These are phyloP conservation scores for Hapalemur alaotrensis DNA, from an alignment of 2,797 vertebrate genomes.

Conservation along the genomic window DNA sequence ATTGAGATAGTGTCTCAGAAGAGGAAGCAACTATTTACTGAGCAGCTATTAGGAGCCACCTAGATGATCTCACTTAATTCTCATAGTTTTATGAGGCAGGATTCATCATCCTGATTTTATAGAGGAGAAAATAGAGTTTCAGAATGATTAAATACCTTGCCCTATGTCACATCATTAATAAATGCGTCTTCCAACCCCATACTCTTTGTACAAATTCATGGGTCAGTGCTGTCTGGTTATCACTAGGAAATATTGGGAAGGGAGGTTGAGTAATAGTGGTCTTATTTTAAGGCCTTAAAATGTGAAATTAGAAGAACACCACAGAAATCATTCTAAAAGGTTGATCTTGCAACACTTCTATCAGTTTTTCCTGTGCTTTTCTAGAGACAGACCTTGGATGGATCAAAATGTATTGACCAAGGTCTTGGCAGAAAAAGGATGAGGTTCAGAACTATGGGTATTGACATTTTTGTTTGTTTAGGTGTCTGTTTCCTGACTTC, in stretches of 20 bases:
- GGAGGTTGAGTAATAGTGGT: background rate
- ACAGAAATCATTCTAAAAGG: background rate
- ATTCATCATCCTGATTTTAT: constrained; percentile 18
- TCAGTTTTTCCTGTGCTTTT: background rate
- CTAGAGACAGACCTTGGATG: background rate
- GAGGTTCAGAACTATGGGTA: background rate
- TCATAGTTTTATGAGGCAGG: background rate
- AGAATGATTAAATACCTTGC: background rate
- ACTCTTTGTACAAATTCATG: background rate
- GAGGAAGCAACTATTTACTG: background rate
- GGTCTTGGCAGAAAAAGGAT: background rate
- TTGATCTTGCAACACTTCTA: background rate
- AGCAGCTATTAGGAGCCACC: background rate
- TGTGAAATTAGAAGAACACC: background rate
- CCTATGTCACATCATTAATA: background rate
- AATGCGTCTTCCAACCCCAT: background rate
- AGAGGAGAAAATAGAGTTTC: constrained; percentile 44
- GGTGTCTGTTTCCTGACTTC: background rate
- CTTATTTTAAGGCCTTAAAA: constrained; percentile 20
- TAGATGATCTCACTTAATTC: constrained; percentile 34
- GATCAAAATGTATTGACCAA: background rate
- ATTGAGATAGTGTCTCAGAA: background rate
- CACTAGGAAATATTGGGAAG: background rate
- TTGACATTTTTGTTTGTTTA: background rate
- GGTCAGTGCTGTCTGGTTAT: background rate